Evolutionary conservation across 1,140 invertebrate species (phyloP).

Genomic region (Diabrotica virgifera): DNA sequence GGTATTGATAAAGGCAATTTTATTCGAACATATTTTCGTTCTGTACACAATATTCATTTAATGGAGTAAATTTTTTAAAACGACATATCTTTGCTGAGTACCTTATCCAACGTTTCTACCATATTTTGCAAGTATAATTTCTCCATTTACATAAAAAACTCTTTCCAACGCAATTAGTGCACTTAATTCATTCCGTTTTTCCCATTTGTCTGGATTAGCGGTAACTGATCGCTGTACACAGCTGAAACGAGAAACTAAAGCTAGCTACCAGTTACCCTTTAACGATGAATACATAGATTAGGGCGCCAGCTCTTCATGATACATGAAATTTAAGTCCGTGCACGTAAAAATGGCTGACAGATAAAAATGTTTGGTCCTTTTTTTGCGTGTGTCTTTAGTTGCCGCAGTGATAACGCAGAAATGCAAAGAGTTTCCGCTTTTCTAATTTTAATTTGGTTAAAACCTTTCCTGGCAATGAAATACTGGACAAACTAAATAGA

Average conservation of each 20-base stretch:
- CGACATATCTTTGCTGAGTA: slow-evolving; percentile 1
- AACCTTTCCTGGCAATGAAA: too few relatives aligned
- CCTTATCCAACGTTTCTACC: not conserved
- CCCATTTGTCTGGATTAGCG: slow-evolving; percentile 1
- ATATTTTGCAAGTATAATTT: slow-evolving; percentile 3
- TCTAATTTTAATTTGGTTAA: too few relatives aligned
- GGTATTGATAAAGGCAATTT: too few relatives aligned
- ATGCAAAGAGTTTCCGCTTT: not conserved
- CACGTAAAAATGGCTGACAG: not conserved
- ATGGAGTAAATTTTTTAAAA: slow-evolving; percentile 3
- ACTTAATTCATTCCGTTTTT: slow-evolving; percentile 3
- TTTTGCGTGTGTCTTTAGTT: not conserved
- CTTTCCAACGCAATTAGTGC: slow-evolving; percentile 1
- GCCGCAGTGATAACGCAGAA: not conserved
- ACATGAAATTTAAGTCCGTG: not conserved
- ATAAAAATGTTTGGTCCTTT: not conserved
- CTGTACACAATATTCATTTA: not conserved
- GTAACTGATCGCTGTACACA: not conserved
- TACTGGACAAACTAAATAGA: too few relatives aligned
- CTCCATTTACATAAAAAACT: not conserved
- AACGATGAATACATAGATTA: slow-evolving; percentile 1
- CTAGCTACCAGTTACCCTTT: not conserved
- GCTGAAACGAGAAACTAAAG: slow-evolving; percentile 1
- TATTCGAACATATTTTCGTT: not conserved
- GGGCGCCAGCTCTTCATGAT: not conserved